A percentile compares a stretch with the other conserved stretches of the same genome.
Conservation (phyloP, 2,888 invertebrate genomes). For the Mimachlamys varia region DNA sequence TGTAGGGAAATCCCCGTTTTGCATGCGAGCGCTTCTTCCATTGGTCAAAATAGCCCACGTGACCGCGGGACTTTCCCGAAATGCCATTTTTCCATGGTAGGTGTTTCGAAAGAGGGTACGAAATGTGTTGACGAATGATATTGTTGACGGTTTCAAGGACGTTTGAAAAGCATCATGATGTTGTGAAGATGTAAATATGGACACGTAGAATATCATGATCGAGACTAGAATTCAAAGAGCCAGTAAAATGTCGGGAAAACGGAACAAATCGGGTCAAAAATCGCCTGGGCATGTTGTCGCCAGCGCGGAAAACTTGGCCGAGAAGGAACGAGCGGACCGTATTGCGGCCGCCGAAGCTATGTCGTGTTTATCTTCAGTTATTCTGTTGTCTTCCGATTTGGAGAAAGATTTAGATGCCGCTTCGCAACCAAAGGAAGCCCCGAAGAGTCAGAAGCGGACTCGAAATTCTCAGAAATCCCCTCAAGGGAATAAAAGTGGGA, state of each 20-base stretch:
- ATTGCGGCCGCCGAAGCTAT: conserved; percentile 66
- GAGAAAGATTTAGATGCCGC: neutral
- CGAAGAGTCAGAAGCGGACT: conserved; percentile 36
- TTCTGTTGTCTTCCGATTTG: conserved; percentile 48
- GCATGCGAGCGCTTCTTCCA: conserved; percentile 43
- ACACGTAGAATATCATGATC: neutral
- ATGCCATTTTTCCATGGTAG: conserved; percentile 61
- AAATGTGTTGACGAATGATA: conserved; percentile 16
- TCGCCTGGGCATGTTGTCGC: conserved; percentile 36
- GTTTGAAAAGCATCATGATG: neutral
- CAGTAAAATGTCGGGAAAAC: conserved; percentile 17
- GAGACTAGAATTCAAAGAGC: neutral
- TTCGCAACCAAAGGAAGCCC: neutral
- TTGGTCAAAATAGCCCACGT: conserved; percentile 64
- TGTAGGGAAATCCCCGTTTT: conserved; percentile 64
- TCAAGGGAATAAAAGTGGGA: neutral
- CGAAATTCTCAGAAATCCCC: conserved; percentile 39
- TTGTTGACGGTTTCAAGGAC: conserved; percentile 11
- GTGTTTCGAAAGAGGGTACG: conserved; percentile 24
- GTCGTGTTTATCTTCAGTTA: conserved; percentile 53
- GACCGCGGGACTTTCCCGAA: conserved; percentile 68
- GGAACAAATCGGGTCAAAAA: conserved; percentile 22
- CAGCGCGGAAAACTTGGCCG: conserved; percentile 39
- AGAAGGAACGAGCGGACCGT: conserved; percentile 63
- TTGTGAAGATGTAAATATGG: conserved; percentile 21